Evolutionary conservation across 2,113 vertebrate species (phyloP).

Genomic region (Hirundichthys speculiger): DNA sequence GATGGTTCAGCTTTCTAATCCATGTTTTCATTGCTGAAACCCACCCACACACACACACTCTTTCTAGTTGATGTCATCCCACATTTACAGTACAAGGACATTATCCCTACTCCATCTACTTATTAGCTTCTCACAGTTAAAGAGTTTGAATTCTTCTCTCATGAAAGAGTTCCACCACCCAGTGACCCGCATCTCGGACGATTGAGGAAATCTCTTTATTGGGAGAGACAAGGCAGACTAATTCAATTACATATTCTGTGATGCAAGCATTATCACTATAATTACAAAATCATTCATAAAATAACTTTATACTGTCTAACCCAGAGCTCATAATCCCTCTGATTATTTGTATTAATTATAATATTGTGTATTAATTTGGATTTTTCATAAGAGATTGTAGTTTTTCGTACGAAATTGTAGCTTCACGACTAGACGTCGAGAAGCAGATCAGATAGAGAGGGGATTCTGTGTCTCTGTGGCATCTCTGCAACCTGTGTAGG

Average conservation of each 20-base stretch:
- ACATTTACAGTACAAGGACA: slow-evolving; percentile 43
- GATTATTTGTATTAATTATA: too few relatives aligned
- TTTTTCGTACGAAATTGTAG: too few relatives aligned
- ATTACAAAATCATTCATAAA: not conserved
- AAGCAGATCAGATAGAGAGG: too few relatives aligned
- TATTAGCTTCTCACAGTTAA: slow-evolving; percentile 42
- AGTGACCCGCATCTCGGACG: slow-evolving; percentile 51
- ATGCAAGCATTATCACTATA: slow-evolving; percentile 18
- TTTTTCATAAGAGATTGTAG: too few relatives aligned
- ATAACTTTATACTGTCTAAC: not conserved
- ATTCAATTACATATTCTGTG: slow-evolving; percentile 61
- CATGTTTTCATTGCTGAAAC: slow-evolving; percentile 25
- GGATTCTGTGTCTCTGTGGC: too few relatives aligned
- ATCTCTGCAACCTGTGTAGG: too few relatives aligned
- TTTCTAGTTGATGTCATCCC: slow-evolving; percentile 44
- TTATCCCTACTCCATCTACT: slow-evolving; percentile 30
- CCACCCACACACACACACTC: slow-evolving; percentile 18
- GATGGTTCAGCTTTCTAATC: slow-evolving; percentile 27
- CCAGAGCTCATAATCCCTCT: too few relatives aligned
- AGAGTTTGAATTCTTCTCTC: slow-evolving; percentile 32
- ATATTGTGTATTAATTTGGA: too few relatives aligned
- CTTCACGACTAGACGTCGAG: too few relatives aligned
- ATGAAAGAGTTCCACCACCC: slow-evolving; percentile 29
- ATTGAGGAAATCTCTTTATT: slow-evolving; percentile 52
- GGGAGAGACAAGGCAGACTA: slow-evolving; percentile 56